Evolutionary conservation across 2,888 invertebrate genomes (phyloP), one percentile per base, ranked within the genome.

Genomic region (Drosophila algonquin): DNA sequence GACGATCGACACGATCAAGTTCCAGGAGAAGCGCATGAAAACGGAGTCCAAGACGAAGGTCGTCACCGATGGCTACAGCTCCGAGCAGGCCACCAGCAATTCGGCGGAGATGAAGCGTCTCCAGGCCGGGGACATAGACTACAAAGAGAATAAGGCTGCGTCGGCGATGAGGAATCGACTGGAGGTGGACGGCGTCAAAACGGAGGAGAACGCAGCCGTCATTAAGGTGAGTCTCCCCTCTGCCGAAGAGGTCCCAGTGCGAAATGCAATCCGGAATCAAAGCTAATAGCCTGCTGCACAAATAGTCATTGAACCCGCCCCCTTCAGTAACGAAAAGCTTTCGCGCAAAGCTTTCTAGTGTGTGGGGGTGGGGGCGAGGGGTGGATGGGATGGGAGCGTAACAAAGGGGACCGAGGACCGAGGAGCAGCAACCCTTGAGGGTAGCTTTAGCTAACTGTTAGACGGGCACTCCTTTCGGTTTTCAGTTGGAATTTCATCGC

Each of bases 181-280:
- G 74, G 97, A 97, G 92, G 94, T 97, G 72, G 97, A 97, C 90
- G 97, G 97, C 51, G 94, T 97, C 72, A 96, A 96, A 27, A 96
- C 97, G 1, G 97, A 98, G 93, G 96, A 97, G 92, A 96, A 96
- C 90, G 95, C 96, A 77, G 95, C 97, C 68, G 94, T 95, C 79
- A 95, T 96, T 80, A 96, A 97, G 94, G 97, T 97, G 92, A 93
- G 93, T 90, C 50, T 6, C 24, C 5, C 24, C 24, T 24, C 24
- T 24, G 18, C 12, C 2, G 1, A 5, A 16, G 12, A 18, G 4
- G 27, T 44, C 2, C 12, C 46, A 16, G 35, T 45, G 16, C 16
- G n/a, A 50, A 21, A 21, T 35, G 44, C 18, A 30, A 18, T 27
- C 32, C 10, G 0, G 47, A 63, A 63, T 63, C 60, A 62, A 58